Base-by-base conservation (phyloP, 2,888 invertebrate genomes). In the Eupithecia tripunctaria region DNA sequence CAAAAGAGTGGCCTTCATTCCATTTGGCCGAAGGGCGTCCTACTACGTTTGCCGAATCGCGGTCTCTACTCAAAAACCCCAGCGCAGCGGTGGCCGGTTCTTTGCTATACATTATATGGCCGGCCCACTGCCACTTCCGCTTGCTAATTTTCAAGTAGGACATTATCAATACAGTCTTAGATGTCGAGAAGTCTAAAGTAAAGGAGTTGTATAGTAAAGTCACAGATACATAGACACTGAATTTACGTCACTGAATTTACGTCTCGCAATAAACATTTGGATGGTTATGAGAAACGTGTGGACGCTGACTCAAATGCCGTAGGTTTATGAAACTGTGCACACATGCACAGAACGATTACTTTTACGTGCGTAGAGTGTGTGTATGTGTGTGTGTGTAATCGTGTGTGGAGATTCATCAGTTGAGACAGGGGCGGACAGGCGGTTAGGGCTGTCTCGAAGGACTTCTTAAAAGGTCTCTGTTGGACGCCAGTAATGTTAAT, bases 321-420 rank as follows among this genome's bases (percentile, higher is more conserved):
- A 5, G 47, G 47, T 47, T 18, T 47, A 47, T 47, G 47, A n/a
- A 47, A 47, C 47, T 47, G 21, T n/a, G 0, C 47, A 51, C 47
- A 51, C 47, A 51, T 21, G 47, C 47, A 10, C 8, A 21, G 8
- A 21, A 51, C 47, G 47, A 51, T 51, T 51, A 51, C 47, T n/a
- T 14, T 15, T 18, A 43, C 18, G 43, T 43, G 38, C 15, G 38
- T 43, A 18, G 43, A n/a, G n/a, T n/a, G n/a, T n/a, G n/a, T n/a
- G n/a, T n/a, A n/a, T 47, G n/a, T n/a, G n/a, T n/a, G n/a, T 47
- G 47, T 21, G 47, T 51, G 47, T 51, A 21, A 51, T 51, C 47
- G 21, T 21, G 21, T 51, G 47, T 51, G 47, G 8, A 21, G 10
- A 51, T 51, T 51, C 47, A 51, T 51, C 47, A 51, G n/a, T 51